phyloP scores from a whole-genome alignment of 64 coral and sea anemone genomes.

The Astreopora myriophthalma region DNA sequence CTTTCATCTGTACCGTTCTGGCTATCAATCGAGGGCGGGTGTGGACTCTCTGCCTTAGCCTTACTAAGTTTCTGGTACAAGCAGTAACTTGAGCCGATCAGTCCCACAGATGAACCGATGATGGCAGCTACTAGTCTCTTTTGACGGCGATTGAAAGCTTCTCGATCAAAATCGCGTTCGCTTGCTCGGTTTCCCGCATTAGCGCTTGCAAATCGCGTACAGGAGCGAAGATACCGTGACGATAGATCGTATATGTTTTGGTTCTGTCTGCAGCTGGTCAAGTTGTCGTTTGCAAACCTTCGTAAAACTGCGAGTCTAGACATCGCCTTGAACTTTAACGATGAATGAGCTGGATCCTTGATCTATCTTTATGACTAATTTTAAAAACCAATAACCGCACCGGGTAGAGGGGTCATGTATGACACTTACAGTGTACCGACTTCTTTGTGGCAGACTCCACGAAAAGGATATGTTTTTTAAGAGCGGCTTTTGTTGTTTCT shows the following conservation, averaged over 20 bases:
- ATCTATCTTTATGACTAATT: background rate
- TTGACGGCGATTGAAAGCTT: slow-evolving; percentile 24
- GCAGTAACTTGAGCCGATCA: slow-evolving; percentile 80
- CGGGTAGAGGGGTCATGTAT: background rate
- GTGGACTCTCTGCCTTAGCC: slow-evolving; percentile 47
- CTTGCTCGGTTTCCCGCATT: background rate
- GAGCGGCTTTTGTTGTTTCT: too few species aligned
- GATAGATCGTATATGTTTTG: too few species aligned
- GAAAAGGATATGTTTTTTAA: too few species aligned
- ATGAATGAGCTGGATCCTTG: background rate
- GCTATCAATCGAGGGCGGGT: background rate
- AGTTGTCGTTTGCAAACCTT: background rate
- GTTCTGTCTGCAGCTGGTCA: background rate
- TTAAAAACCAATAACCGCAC: background rate
- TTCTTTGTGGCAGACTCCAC: too few species aligned
- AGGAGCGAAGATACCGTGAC: background rate
- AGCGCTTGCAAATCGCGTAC: background rate
- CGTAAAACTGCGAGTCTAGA: background rate
- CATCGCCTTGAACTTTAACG: background rate
- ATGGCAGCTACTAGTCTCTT: slow-evolving; percentile 21
- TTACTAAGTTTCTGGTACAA: slow-evolving; percentile 69
- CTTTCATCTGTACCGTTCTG: background rate
- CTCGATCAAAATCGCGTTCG: background rate
- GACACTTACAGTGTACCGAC: background rate
- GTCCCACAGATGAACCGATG: slow-evolving; percentile 77